These are phyloP conservation scores for Cotesia vestalis DNA, from an alignment of 1,140 invertebrate genomes.

Conservation along the genomic window DNA sequence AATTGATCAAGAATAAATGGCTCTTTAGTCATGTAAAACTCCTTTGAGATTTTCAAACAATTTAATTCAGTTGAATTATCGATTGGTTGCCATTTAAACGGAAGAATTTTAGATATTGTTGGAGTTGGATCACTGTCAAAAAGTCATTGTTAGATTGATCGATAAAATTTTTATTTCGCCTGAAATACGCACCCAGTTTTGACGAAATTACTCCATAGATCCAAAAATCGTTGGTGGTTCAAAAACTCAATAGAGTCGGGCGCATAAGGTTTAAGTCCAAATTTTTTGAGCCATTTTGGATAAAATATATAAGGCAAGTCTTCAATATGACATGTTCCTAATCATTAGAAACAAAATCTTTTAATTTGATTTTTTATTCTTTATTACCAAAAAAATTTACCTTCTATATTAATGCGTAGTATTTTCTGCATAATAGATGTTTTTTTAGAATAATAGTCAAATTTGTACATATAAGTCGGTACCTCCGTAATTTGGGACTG, in stretches of 20 bases:
- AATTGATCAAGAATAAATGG: slow-evolving; percentile 27
- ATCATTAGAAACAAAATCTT: neutral
- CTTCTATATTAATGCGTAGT: slow-evolving; percentile 6
- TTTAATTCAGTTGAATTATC: slow-evolving; percentile 27
- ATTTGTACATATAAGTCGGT: slow-evolving; percentile 65
- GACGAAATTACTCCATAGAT: slow-evolving; percentile 60
- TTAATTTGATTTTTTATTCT: too few relatives aligned
- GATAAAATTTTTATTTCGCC: neutral
- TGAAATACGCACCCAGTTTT: slow-evolving; percentile 49
- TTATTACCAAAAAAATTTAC: neutral
- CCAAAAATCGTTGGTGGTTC: slow-evolving; percentile 48
- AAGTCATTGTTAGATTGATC: too few relatives aligned
- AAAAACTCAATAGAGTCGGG: slow-evolving; percentile 24
- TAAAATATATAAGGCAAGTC: slow-evolving; percentile 52
- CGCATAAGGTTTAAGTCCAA: neutral
- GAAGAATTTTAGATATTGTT: slow-evolving; percentile 41
- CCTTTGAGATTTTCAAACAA: slow-evolving; percentile 40
- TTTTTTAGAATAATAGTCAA: slow-evolving; percentile 55
- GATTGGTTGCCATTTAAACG: slow-evolving; percentile 56
- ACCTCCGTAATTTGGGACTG: slow-evolving; percentile 49
- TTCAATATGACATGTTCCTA: slow-evolving; percentile 51
- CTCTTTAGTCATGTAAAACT: slow-evolving; percentile 35
- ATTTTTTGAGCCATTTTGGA: neutral
- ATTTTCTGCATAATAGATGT: slow-evolving; percentile 22
- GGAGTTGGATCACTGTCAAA: neutral